Evolutionary conservation across 2,888 invertebrate genomes (phyloP), one percentile per base, ranked within the genome.

Genomic region (Brenthis hecate): DNA sequence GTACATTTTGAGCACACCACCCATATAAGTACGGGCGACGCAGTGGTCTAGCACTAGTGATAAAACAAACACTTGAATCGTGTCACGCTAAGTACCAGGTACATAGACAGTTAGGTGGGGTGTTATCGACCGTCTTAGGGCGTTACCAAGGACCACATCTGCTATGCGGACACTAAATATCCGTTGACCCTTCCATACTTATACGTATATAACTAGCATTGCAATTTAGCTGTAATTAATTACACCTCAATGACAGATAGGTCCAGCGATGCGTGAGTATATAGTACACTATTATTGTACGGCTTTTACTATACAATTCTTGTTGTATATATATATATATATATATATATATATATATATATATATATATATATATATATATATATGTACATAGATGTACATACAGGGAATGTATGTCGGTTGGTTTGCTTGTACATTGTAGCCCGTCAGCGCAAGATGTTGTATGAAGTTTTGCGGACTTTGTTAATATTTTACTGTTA

Each of bases 121-220:
- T 89, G 90, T 87, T 91, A 92, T 92, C 91, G 92, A 92, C 92
- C 92, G 92, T 91, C 92, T 92, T 92, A 86, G 88, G 89, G 88
- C 86, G 85, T 85, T 88, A 87, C 89, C 87, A 89, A 91, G 90
- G 88, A 89, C 89, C 88, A 88, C 90, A 90, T 90, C 90, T 89
- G 89, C 88, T 89, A 89, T 87, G 88, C 88, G 89, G 87, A 86
- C 87, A 88, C 90, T 91, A 89, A 90, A 88, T 91, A 91, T 89
- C 86, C 90, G 86, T 91, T 91, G 91, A 91, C 91, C 91, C 88
- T 89, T 86, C 82, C 78, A 76, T 74, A 72, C 78, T 80, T 87
- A 36, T 36, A 32, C 32, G 28, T 88, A 83, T 82, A 79, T 78
- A 76, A 81, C 84, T 83, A 74, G 86, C 73, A 79, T 76, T 78